Evolutionary conservation across 2,113 vertebrate genomes (phyloP), one percentile per base, ranked within the genome.

Genomic region (Ibidorhyncha struthersii): DNA sequence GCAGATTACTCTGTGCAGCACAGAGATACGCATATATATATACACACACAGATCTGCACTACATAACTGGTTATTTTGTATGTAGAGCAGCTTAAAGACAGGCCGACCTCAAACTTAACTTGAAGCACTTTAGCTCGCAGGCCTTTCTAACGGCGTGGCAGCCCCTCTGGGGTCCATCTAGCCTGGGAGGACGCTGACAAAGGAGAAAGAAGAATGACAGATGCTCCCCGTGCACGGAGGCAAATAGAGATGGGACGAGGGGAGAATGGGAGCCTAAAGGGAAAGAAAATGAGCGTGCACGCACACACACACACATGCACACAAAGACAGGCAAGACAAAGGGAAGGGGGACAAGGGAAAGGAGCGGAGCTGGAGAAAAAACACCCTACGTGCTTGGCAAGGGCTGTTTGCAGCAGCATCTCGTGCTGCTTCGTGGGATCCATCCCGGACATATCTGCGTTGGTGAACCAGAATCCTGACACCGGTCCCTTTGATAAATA

Each of bases 261-360:
- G 63, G 69, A 45, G 82, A 96, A 63, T 5, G 34, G 72, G 78
- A 97, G 93, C 96, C 94, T 89, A 90, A 87, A 96, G 91, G 88
- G 90, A 93, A 81, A 83, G 76, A 66, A 88, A 95, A 92, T 66
- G 91, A 90, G 87, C 17, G 16, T 82, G 58, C 66, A 67, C 0
- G 10, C 83, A 47, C 72, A 63, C 77, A 47, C 50, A 34, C 47
- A 43, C 74, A 32, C 8, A 26, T 18, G 74, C 61, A 61, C 79
- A 95, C 82, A 97, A 94, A 86, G 79, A n/a, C 56, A 80, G 49
- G 86, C 73, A n/a, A 88, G 83, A 96, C 96, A 96, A 97, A 96
- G 88, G 85, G 63, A 80, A 92, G 18, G 29, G 85, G 70, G 62
- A 79, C 69, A 62, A 76, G 94, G 32, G 27, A 70, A 84, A 91